Percentiles rank a stretch among this genome's conserved stretches.
phyloP scores from a whole-genome alignment of 1,140 invertebrate species.

The Bombus pascuorum region DNA sequence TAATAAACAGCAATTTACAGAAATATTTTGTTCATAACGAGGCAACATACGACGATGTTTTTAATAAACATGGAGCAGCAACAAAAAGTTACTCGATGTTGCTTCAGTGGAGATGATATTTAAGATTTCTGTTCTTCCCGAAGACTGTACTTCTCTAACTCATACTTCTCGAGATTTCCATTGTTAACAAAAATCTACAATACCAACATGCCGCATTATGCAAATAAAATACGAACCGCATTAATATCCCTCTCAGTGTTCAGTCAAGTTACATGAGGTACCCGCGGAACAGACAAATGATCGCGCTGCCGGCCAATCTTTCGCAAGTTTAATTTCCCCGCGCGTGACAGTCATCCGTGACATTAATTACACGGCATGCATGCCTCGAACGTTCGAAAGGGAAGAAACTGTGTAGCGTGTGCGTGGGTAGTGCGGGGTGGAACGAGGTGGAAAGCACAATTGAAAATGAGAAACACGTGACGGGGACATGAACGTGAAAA shows the following conservation, averaged over 20 bases:
- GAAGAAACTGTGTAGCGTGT: too few relatives aligned
- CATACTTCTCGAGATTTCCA: neutral
- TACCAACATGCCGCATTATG: neutral
- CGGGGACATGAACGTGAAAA: constrained; percentile 17
- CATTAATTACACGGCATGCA: constrained; percentile 28
- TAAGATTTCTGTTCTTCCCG: too few relatives aligned
- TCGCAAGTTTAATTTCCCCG: constrained; percentile 26
- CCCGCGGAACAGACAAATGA: constrained; percentile 19
- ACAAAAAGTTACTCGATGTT: too few relatives aligned
- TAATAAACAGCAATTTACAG: too few relatives aligned
- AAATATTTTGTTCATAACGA: too few relatives aligned
- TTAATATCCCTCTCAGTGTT: neutral
- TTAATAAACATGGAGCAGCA: too few relatives aligned
- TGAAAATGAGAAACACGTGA: constrained; percentile 38
- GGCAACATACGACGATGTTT: too few relatives aligned
- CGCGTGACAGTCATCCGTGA: constrained; percentile 17
- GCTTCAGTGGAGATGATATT: too few relatives aligned
- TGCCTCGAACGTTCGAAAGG: neutral
- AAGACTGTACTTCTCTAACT: too few relatives aligned
- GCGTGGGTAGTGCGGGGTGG: neutral
- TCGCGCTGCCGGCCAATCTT: constrained; percentile 35
- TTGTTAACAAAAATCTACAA: neutral
- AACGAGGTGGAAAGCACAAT: constrained; percentile 16
- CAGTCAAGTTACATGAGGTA: constrained; percentile 8
- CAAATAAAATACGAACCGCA: constrained; percentile 3